Base-by-base conservation (phyloP, 2,113 vertebrate species). In the Scartelaos histophorus region DNA sequence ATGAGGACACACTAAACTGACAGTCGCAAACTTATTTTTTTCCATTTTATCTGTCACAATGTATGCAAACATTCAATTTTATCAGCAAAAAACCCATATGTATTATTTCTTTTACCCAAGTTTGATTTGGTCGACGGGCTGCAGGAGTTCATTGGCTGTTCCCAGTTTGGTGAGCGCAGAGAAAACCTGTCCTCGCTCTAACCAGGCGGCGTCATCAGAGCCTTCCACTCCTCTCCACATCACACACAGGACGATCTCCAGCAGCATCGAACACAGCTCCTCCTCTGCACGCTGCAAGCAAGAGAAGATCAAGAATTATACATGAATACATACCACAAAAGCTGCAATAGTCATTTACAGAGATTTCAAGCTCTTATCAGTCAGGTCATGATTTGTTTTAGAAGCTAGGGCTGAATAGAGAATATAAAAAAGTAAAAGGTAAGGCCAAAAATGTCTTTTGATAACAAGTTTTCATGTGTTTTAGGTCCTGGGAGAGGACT, bases 211-310 rank as follows among this genome's bases (percentile, higher is more conserved):
- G 22, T 96, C 95, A 60, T 99, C 98, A 0, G 96, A 98, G n/a
- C 94, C 97, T 80, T 97, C 96, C 17, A 98, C 91, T 6, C 98
- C 98, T 24, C 95, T 95, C 95, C 95, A 98, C 94, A 98, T 97
- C 70, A 99, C 74, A 66, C 91, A 96, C 70, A 94, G 92, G 54
- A 99, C 84, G 34, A 97, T 94, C 88, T 95, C 94, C 87, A 95
- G 92, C 79, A 99, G 90, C 90, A 98, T 92, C 64, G 91, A 92
- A 67, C 93, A 64, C 75, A 99, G 94, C 54, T 99, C 97, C 75
- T 96, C 96, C 76, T 97, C 96, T 24, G 70, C 89, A 87, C 96
- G 95, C 88, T 80, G 25, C 22, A 58, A 2, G 81, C 62, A 67
- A 69, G 60, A 53, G 49, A 38, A 17, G 57, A 5, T 6, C 15